Conservation (phyloP, 2,888 invertebrate genomes). For the Acanthosoma haemorrhoidale region DNA sequence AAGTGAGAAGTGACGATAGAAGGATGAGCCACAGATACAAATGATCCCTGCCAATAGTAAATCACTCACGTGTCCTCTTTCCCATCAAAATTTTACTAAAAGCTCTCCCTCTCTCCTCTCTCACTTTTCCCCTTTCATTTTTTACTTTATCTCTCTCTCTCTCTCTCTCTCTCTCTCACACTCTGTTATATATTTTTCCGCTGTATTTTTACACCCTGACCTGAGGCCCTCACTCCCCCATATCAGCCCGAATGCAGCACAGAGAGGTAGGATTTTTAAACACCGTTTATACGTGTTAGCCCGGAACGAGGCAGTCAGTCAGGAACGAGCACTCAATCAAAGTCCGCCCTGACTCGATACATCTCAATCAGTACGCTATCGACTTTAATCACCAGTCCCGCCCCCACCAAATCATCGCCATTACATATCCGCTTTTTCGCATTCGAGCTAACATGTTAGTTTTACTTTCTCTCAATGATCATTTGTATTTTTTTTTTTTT, state of each 20-base stretch:
- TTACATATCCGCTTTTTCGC: neutral
- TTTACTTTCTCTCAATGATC: too few relatives aligned
- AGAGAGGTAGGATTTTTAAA: neutral
- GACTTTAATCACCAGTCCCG: conserved; percentile 16
- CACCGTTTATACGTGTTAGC: conserved; percentile 7
- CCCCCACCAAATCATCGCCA: conserved; percentile 24
- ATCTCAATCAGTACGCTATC: conserved; percentile 24
- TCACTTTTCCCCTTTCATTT: neutral
- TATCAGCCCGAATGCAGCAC: neutral
- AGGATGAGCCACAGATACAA: neutral
- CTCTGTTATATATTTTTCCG: too few relatives aligned
- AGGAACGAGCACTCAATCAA: conserved; percentile 17
- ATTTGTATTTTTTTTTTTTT: neutral
- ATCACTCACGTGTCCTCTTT: conserved; percentile 18
- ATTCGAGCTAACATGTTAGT: neutral
- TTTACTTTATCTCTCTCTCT: neutral
- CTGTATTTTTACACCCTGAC: neutral
- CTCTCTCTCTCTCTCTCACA: neutral
- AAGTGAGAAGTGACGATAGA: conserved; percentile 1
- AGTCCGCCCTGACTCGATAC: conserved; percentile 20
- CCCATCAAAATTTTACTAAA: conserved; percentile 10
- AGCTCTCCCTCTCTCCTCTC: neutral
- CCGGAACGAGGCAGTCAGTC: neutral
- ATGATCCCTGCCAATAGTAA: conserved; percentile 19
- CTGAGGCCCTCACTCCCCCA: too few relatives aligned